A percentile compares a stretch with the other conserved stretches of the same genome.
phyloP scores from a whole-genome alignment of 2,888 invertebrate genomes.

The Drosophila rellima region DNA sequence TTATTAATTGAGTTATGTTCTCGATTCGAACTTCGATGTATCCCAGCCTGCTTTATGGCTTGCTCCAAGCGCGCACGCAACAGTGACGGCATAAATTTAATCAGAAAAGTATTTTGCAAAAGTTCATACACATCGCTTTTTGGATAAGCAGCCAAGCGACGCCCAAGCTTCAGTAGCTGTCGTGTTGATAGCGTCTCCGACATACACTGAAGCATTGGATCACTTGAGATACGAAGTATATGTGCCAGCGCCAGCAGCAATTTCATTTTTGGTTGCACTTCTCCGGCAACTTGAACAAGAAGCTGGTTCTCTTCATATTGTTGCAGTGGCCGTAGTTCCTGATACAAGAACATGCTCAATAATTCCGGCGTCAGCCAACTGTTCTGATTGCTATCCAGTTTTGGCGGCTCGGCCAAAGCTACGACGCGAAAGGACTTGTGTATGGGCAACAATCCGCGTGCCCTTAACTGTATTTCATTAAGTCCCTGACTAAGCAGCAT shows the following conservation, averaged over 20 bases:
- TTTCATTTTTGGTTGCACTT: conserved; percentile 88
- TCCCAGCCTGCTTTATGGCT: conserved; percentile 88
- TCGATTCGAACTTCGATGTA: conserved; percentile 75
- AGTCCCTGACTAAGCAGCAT: conserved; percentile 88
- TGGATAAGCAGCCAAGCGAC: conserved; percentile 91
- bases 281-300: conserved; percentile 89
- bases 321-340: conserved; percentile 93
- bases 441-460: conserved; percentile 90
- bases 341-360: conserved; percentile 95
- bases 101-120: conserved; percentile 91
- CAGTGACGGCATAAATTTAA: conserved; percentile 95
- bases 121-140: conserved; percentile 90
- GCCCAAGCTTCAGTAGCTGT: conserved; percentile 94
- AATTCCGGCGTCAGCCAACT: conserved; percentile 97
- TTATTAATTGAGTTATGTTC: conserved; percentile 1
- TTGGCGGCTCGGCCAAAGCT: conserved; percentile 95
- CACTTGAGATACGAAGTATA: conserved; percentile 89
- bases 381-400: conserved; percentile 60
- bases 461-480: conserved; percentile 88
- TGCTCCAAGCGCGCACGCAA: conserved; percentile 93
- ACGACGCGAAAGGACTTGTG: conserved; percentile 95
- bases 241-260: conserved; percentile 93
- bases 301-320: conserved; percentile 92
- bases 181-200: conserved; percentile 95
- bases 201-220: conserved; percentile 92